phyloP scores from a whole-genome alignment of 2,797 vertebrate species.

The Chaetodon trifasciatus region DNA sequence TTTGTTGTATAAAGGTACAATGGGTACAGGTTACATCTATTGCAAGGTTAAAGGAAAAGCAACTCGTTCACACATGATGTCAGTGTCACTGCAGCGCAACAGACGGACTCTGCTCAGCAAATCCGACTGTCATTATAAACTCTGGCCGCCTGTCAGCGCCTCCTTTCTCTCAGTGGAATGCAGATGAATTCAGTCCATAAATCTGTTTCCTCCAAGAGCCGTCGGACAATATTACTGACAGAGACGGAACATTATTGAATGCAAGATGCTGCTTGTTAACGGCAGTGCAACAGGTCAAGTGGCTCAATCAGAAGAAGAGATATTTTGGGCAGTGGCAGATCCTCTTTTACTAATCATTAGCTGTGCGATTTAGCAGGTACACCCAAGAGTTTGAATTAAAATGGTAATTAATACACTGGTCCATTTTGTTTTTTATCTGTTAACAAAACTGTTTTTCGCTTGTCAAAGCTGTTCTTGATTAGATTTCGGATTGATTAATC shows the following conservation, averaged over 20 bases:
- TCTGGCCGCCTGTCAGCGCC: not conserved
- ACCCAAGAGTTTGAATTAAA: not conserved
- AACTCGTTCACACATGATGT: not conserved
- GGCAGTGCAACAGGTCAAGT: not conserved
- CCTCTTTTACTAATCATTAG: not conserved
- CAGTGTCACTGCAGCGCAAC: not conserved
- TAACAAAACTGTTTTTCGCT: not conserved
- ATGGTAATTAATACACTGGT: not conserved
- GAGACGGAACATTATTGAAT: not conserved
- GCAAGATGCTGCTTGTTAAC: not conserved
- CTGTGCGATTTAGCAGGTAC: not conserved
- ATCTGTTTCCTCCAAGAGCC: not conserved
- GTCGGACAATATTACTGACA: not conserved
- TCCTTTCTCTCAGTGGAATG: not conserved
- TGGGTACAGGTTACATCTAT: not conserved
- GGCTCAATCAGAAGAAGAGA: not conserved
- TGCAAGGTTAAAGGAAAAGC: not conserved
- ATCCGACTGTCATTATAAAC: slow-evolving; percentile 7
- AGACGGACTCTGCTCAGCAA: not conserved
- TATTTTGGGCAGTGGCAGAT: not conserved
- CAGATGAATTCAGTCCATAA: not conserved
- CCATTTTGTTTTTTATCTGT: not conserved
- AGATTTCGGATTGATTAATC: not conserved
- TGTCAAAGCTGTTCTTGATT: not conserved
- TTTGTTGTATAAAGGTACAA: not conserved